Evolutionary conservation across 2,113 vertebrate species (phyloP).

Genomic region (Hoplias malabaricus): DNA sequence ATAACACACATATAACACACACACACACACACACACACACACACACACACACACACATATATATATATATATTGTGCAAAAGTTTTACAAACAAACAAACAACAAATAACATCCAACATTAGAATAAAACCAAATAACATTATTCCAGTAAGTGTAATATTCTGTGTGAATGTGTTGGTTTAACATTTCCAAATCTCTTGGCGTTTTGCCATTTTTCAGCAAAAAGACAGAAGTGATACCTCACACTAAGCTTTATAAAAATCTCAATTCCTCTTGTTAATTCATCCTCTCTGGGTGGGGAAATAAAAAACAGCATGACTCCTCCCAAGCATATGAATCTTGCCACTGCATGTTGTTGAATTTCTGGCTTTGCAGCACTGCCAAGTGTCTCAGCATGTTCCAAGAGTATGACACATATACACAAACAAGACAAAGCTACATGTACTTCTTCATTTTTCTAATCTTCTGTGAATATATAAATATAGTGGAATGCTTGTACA

Average conservation of each 20-base stretch:
- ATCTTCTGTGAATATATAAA: no score
- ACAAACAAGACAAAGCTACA: background rate
- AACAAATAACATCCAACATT: no score
- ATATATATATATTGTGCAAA: no score
- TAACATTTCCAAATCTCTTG: no score
- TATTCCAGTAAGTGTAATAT: no score
- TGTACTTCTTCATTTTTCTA: background rate
- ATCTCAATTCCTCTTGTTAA: background rate
- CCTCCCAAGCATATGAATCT: background rate
- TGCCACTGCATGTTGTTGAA: background rate
- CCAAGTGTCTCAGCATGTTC: background rate
- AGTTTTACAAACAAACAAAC: background rate
- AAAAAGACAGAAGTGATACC: background rate
- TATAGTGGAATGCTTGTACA: no score
- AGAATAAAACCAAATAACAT: no score
- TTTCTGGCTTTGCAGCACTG: background rate
- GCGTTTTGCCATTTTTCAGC: no score
- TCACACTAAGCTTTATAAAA: background rate
- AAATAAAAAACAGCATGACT: background rate
- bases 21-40: no score
- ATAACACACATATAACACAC: no score
- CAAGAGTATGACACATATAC: background rate
- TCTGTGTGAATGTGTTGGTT: no score
- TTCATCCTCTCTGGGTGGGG: background rate
- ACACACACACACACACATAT: no score